phyloP scores from a whole-genome alignment of 2,797 vertebrate genomes.

The Calcarius lapponicus region DNA sequence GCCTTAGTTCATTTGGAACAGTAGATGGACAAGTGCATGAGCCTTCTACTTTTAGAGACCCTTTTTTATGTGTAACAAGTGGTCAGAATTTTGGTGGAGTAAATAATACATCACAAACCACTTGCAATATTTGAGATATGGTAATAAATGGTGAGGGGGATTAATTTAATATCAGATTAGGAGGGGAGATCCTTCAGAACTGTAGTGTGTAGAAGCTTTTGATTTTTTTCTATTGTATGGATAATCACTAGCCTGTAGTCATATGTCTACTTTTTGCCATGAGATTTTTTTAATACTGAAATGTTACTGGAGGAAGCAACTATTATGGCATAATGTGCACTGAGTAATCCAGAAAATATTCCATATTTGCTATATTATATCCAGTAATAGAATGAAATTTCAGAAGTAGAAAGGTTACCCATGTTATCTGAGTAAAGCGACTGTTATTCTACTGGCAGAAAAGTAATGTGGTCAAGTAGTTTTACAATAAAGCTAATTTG shows the following conservation, averaged over 20 bases:
- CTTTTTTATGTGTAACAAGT: neutral
- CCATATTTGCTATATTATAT: neutral
- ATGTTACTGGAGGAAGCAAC: neutral
- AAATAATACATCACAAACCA: neutral
- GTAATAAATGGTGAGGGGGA: neutral
- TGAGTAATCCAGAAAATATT: neutral
- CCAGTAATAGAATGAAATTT: neutral
- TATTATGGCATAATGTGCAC: neutral
- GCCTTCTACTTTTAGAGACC: neutral
- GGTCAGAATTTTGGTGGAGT: slow-evolving; percentile 5
- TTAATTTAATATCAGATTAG: neutral
- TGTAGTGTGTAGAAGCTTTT: slow-evolving; percentile 1
- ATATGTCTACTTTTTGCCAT: neutral
- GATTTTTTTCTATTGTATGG: neutral
- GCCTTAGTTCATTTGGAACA: slow-evolving; percentile 22
- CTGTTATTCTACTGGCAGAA: neutral
- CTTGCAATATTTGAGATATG: neutral
- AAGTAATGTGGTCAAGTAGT: neutral
- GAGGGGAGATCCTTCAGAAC: neutral
- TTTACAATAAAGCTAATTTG: neutral
- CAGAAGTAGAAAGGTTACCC: neutral
- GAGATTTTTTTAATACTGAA: neutral
- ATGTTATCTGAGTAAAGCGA: neutral
- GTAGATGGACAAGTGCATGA: neutral
- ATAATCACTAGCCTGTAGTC: neutral